phyloP scores from a whole-genome alignment of 35 echinoderm and acorn worm genomes.

The Lytechinus pictus region DNA sequence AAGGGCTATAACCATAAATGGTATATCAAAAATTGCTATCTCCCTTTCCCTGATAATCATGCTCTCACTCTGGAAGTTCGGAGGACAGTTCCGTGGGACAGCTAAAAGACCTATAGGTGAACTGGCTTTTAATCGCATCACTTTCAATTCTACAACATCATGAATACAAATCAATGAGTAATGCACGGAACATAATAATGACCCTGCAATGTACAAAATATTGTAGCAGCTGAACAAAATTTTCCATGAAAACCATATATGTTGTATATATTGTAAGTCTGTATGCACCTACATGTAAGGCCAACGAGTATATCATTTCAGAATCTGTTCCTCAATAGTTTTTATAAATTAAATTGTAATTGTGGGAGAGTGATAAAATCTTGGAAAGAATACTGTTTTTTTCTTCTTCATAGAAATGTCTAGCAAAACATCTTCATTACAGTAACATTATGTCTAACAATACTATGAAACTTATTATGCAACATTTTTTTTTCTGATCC shows the following conservation, averaged over 20 bases:
- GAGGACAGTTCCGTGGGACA: neutral
- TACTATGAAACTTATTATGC: too few relatives aligned
- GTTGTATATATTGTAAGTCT: neutral
- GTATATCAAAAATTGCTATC: slow-evolving; percentile 20
- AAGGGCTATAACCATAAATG: slow-evolving; percentile 11
- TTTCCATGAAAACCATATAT: neutral
- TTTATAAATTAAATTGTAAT: neutral
- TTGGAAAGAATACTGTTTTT: neutral
- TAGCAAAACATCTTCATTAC: neutral
- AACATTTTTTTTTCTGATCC: too few relatives aligned
- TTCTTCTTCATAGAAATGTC: neutral
- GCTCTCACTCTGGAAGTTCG: neutral
- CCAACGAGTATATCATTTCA: neutral
- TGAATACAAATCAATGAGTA: neutral
- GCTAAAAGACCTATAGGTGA: neutral
- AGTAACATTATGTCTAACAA: too few relatives aligned
- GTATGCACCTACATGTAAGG: neutral
- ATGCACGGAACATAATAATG: neutral
- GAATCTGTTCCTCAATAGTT: neutral
- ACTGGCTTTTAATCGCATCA: neutral
- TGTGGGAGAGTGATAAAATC: neutral
- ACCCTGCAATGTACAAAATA: neutral
- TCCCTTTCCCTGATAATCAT: neutral
- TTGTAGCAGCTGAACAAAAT: neutral
- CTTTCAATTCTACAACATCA: neutral